Evolutionary conservation across 2,113 vertebrate genomes (phyloP), one percentile per base, ranked within the genome.

Genomic region (Poecile atricapillus): DNA sequence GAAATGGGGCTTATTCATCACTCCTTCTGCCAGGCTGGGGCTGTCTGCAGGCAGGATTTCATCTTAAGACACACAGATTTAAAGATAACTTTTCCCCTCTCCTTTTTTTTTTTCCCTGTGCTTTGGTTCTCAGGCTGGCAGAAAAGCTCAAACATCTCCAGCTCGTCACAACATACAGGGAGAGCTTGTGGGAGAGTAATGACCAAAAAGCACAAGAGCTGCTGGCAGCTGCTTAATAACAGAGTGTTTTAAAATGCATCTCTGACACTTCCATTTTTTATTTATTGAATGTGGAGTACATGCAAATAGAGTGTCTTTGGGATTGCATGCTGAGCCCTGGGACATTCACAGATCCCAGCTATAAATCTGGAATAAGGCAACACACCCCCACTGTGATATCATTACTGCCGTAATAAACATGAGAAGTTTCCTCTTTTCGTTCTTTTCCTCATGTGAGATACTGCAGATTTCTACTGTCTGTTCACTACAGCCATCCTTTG

Each of bases 181-280:
- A 67, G 46, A 85, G n/a, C 86, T 71, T 52, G 43, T n/a, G 82
- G 77, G 55, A 95, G 83, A 92, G 50, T 53, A 81, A 95, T 82
- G 77, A 75, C 94, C 5, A 0, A 93, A 94, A 90, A 89, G 65
- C 65, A 75, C 68, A 81, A 92, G 80, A 93, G 90, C 83, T 80
- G 62, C 74, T 2, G 31, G 73, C 85, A 95, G 73, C 74, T 89
- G 60, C 77, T 94, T 89, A 89, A 90, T 91, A 96, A 84, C 86
- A 82, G 44, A 77, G 37, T 89, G 80, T 47, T 94, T 79, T 58
- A 71, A 89, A 95, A 87, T 73, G 77, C 15, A 7, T 87, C 59
- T 67, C 62, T 95, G 92, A 86, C 64, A 30, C 73, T 81, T 89
- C 52, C 27, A 81, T 88, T 90, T 92, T 94, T 96, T 89, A 93